Percentiles rank a stretch among this genome's conserved stretches.
Evolutionary conservation across 2,797 vertebrate species (phyloP).

Genomic region (Peromyscus nudipes): DNA sequence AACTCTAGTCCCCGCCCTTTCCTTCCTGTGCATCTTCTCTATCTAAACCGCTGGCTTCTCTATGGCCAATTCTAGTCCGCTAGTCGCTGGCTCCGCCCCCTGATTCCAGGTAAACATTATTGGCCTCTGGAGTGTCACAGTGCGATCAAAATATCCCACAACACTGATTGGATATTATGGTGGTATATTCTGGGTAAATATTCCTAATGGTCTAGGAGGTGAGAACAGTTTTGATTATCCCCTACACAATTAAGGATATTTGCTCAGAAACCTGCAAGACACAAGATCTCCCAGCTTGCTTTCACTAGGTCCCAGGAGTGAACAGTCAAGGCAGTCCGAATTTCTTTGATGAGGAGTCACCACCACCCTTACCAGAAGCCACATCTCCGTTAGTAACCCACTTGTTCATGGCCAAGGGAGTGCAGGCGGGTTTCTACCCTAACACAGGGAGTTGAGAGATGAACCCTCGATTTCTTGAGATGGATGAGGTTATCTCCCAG

Average conservation of each 20-base stretch:
- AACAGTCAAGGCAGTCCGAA: neutral
- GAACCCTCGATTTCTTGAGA: neutral
- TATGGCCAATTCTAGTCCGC: neutral
- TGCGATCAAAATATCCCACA: neutral
- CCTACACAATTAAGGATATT: neutral
- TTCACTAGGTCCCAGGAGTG: neutral
- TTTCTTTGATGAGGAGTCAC: neutral
- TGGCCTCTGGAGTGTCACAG: neutral
- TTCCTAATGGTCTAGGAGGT: neutral
- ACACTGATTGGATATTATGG: neutral
- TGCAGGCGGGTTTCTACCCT: neutral
- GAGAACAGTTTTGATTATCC: neutral
- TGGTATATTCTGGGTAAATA: neutral
- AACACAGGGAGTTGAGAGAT: neutral
- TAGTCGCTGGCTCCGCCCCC: neutral
- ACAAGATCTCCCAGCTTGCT: neutral
- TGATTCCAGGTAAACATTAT: neutral
- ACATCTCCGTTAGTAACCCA: slow-evolving; percentile 3
- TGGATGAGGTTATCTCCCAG: neutral
- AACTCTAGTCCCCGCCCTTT: neutral
- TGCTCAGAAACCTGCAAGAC: neutral
- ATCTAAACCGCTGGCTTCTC: neutral
- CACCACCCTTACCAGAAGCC: neutral
- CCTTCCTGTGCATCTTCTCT: neutral
- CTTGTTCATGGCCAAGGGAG: neutral